Evolutionary conservation across 2,797 vertebrate genomes (phyloP), one percentile per base, ranked within the genome.

Genomic region (Astyanax mexicanus): DNA sequence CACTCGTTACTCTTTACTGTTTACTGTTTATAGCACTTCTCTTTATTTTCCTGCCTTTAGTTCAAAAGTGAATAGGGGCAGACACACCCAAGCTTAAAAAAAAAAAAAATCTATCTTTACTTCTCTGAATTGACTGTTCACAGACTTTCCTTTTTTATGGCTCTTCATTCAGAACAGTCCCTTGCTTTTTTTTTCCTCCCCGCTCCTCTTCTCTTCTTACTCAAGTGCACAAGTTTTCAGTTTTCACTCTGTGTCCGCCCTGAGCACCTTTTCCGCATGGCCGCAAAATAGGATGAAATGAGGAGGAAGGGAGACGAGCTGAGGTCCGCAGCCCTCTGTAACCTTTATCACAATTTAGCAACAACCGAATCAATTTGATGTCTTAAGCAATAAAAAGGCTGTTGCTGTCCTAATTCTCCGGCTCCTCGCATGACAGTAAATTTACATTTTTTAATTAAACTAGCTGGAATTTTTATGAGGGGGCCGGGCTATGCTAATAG

Each of bases 361-460:
- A 94, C 94, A 94, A 94, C 95, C 93, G 92, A 96, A 96, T 98
- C 96, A 96, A 96, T 96, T 97, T 96, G 95, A 97, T 96, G 95
- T 98, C 97, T 98, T 96, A 94, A 97, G 97, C 96, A 97, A 97
- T 98, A 98, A 97, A 98, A 95, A 96, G 96, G 96, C 96, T 95
- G 95, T 96, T 97, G 96, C 96, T 95, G 94, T 98, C 96, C 95
- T 97, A 95, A 97, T 97, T 97, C 96, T 97, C 94, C 92, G 93
- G 95, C 95, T 96, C 96, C 96, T 97, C 88, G 94, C 95, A 96
- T 98, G 97, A 97, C 97, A 98, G 96, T 96, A 98, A 98, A 99
- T 99, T 99, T 98, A 98, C 97, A 99, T 99, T 99, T 98, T 99
- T 99, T 99, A 98, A 99, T 99, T 99, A 99, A 99, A 99, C 96